A percentile compares a stretch with the other conserved stretches of the same genome.
Evolutionary conservation across 2,888 invertebrate species (phyloP).

Genomic region (Drosophila yooni): DNA sequence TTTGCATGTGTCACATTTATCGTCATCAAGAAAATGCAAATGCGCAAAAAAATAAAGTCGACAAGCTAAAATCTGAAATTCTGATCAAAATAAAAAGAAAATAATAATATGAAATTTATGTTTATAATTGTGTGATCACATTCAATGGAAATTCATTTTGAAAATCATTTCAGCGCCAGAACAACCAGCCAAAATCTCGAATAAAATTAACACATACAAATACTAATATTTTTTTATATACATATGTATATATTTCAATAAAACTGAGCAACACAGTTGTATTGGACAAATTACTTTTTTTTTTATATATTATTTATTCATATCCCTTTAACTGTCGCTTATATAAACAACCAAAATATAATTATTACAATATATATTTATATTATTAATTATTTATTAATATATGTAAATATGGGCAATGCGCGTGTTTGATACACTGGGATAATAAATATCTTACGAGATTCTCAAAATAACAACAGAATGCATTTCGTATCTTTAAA

Average conservation of each 20-base stretch:
- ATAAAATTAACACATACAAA: neutral
- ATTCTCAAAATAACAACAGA: neutral
- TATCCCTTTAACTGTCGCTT: neutral
- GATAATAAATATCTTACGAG: neutral
- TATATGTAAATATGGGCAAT: neutral
- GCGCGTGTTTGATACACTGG: neutral
- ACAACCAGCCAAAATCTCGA: neutral
- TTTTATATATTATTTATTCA: neutral
- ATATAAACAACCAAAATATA: neutral
- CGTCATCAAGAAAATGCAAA: constrained; percentile 41
- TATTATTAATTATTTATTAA: neutral
- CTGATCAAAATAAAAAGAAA: neutral
- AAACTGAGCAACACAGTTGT: neutral
- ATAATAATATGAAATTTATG: neutral
- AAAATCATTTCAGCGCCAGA: neutral
- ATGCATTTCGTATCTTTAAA: neutral
- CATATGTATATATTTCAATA: too few species aligned
- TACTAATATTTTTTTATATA: neutral
- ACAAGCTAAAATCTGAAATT: neutral
- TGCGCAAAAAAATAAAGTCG: neutral
- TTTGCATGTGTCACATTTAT: constrained; percentile 58
- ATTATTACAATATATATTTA: neutral
- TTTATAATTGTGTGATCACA: neutral
- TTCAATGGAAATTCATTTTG: neutral
- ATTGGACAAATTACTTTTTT: neutral